Base-by-base conservation (phyloP, 2,888 invertebrate genomes). In the Megaustenia siamemsis region DNA sequence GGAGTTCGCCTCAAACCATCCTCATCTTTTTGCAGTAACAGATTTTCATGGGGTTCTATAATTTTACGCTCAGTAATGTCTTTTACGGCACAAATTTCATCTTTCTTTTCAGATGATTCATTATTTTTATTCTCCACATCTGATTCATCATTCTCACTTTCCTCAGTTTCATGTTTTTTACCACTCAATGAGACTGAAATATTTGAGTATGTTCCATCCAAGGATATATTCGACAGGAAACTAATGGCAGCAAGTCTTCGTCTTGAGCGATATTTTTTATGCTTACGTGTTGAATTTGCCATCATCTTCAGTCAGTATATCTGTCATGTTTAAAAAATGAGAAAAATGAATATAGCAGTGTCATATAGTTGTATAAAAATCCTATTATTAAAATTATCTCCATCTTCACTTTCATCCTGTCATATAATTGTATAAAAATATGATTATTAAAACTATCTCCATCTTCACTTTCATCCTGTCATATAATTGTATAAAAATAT, bases 141-240 rank as follows among this genome's bases (percentile, higher is more conserved):
- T 69, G 71, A 53, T 35, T 68, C 32, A 32, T 60, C 43, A 60
- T 53, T 75, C 40, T 75, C 76, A 10, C 15, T 66, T 5, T 63
- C 66, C n/a, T 38, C 38, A 73, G 10, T 40, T 18, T 28, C 56
- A 24, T 81, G 40, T 40, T 43, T 28, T 45, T 81, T 82, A 35
- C 40, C 60, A 75, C 28, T 75, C 8, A n/a, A 63, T 32, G 18
- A n/a, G 40, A 73, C 21, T 43, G 77, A 32, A 40, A 95, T 95
- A 88, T 94, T 94, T 35, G 91, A 96, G 94, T 97, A 96, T 90
- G 96, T 96, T 89, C 98, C 98, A 95, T 98, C 98, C 88, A 98
- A 95, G 88, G 98, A 98, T 93, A 99, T 98, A 95, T 98, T 98
- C 82, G 98, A 97, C 90, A 99, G 95, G 95, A 98, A 99, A 93